Evolutionary conservation across 2,888 invertebrate species (phyloP).

Genomic region (Chrysopilus asiliformis): DNA sequence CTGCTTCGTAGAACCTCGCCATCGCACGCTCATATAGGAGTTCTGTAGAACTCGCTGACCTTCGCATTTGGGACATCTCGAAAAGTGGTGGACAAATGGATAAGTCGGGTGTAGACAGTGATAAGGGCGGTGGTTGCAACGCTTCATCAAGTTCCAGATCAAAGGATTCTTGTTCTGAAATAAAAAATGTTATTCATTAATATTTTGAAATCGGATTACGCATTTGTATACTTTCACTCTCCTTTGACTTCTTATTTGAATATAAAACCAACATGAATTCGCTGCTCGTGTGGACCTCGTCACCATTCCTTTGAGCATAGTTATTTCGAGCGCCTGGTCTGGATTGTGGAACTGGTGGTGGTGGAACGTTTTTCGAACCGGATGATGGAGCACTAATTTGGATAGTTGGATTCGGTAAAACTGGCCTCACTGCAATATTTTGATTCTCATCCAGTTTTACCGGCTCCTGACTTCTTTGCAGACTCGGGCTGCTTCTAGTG

Average conservation of each 20-base stretch:
- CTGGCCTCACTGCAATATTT: neutral
- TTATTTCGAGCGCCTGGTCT: no score
- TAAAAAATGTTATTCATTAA: conserved; percentile 2
- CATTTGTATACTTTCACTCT: conserved; percentile 35
- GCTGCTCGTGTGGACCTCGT: conserved; percentile 49
- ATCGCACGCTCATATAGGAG: conserved; percentile 69
- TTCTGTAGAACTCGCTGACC: conserved; percentile 70
- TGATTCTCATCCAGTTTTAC: conserved; percentile 2
- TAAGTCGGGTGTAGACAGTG: conserved; percentile 69
- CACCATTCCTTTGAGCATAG: no score
- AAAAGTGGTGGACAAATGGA: conserved; percentile 45
- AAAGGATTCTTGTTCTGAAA: conserved; percentile 42
- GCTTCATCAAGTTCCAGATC: conserved; percentile 52
- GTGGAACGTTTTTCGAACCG: neutral
- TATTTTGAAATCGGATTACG: conserved; percentile 11
- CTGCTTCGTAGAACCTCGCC: conserved; percentile 67
- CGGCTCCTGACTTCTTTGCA: no score
- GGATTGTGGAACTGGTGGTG: neutral
- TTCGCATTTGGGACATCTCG: conserved; percentile 43
- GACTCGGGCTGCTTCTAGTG: no score
- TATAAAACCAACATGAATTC: conserved; percentile 72
- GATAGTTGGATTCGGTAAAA: conserved; percentile 22
- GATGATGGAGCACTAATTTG: conserved; percentile 25
- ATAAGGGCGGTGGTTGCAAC: conserved; percentile 63
- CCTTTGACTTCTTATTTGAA: conserved; percentile 40